Conservation (phyloP, 1,140 invertebrate genomes). For the Diabrotica undecimpunctata region DNA sequence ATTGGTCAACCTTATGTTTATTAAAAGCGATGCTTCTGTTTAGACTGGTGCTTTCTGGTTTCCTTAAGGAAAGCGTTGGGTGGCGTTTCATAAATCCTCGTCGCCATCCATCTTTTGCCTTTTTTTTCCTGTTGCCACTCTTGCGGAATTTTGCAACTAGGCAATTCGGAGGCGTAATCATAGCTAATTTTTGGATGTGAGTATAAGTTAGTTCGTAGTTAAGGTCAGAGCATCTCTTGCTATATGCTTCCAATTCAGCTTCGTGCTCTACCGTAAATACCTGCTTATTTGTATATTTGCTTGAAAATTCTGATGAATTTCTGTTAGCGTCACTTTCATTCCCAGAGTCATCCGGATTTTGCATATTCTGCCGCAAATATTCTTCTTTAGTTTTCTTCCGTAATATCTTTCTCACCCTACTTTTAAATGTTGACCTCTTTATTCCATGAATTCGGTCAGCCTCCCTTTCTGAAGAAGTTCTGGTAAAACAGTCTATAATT, state of each 20-base stretch:
- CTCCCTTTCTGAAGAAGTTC: not conserved
- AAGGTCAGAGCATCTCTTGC: no score
- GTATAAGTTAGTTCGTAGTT: no score
- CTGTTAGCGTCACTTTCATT: not conserved
- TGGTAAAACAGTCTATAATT: not conserved
- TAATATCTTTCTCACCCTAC: not conserved
- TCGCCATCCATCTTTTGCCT: conserved; percentile 45
- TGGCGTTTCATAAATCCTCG: conserved; percentile 40
- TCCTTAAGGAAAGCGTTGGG: conserved; percentile 36
- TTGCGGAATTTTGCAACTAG: conserved; percentile 30
- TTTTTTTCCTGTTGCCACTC: conserved; percentile 39
- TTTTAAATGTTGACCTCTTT: not conserved
- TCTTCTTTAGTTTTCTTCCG: not conserved
- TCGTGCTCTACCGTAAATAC: conserved; percentile 27
- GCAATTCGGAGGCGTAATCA: no score
- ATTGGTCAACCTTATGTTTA: conserved; percentile 37
- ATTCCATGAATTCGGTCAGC: not conserved
- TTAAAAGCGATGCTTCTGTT: conserved; percentile 47
- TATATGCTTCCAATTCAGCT: no score
- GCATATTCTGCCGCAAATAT: not conserved
- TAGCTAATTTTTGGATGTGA: no score
- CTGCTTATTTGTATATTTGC: conserved; percentile 23
- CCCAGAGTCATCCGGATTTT: not conserved
- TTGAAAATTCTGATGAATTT: conserved; percentile 11
- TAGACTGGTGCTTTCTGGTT: conserved; percentile 42